phyloP scores from a whole-genome alignment of 1,140 invertebrate genomes.

The Dendroctonus valens region DNA sequence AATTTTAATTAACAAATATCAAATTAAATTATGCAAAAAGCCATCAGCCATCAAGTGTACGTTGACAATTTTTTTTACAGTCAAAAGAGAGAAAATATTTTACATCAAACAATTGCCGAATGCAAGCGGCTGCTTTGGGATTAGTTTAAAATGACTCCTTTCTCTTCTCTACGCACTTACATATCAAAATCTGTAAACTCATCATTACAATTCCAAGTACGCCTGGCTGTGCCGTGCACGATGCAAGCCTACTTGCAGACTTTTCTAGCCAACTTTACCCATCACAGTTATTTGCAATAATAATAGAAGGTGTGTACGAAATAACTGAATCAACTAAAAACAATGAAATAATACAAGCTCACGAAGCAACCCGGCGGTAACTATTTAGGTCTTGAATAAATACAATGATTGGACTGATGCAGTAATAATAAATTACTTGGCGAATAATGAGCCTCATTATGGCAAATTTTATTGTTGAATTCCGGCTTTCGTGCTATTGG shows the following conservation, averaged over 20 bases:
- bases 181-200: too few species aligned
- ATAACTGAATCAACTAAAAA: slow-evolving; percentile 5
- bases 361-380: neutral
- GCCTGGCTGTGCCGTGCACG: neutral
- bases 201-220: too few species aligned
- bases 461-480: slow-evolving; percentile 13
- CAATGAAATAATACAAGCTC: slow-evolving; percentile 8
- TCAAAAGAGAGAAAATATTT: too few species aligned
- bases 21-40: too few species aligned
- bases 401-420: slow-evolving; percentile 8
- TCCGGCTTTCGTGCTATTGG: neutral
- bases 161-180: too few species aligned
- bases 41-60: too few species aligned
- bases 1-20: too few species aligned
- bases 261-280: neutral
- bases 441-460: slow-evolving; percentile 14
- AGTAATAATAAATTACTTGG: slow-evolving; percentile 8
- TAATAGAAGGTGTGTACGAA: slow-evolving; percentile 13
- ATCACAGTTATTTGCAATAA: slow-evolving; percentile 10
- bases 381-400: slow-evolving; percentile 10
- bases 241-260: slow-evolving; percentile 2
- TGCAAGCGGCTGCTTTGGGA: too few species aligned
- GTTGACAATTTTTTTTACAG: too few species aligned
- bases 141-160: too few species aligned
- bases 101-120: too few species aligned